phyloP scores from a whole-genome alignment of 1,140 invertebrate species.

The Tribolium castaneum region DNA sequence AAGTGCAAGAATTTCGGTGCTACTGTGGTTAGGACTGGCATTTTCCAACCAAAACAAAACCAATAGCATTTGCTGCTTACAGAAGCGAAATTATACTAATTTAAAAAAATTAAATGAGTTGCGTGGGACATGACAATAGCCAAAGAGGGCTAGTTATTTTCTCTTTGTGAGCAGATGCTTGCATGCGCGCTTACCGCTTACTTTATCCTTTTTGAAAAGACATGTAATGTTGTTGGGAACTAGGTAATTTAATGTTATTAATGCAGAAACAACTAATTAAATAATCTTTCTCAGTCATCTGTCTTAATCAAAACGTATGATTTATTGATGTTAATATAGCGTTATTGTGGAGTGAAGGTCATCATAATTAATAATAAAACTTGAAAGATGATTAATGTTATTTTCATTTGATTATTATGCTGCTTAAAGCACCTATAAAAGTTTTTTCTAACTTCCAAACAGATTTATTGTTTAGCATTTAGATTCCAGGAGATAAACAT shows the following conservation, averaged over 20 bases:
- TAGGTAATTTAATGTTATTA: slow-evolving; percentile 35
- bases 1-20: slow-evolving; percentile 3
- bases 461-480: slow-evolving; percentile 16
- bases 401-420: slow-evolving; percentile 35
- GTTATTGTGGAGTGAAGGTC: slow-evolving; percentile 31
- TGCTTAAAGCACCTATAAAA: slow-evolving; percentile 30
- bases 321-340: slow-evolving; percentile 35
- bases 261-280: slow-evolving; percentile 33
- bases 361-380: slow-evolving; percentile 32
- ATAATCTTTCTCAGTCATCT: slow-evolving; percentile 28
- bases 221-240: slow-evolving; percentile 16
- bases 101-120: too few relatives aligned
- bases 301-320: slow-evolving; percentile 21
- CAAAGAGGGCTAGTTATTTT: too few relatives aligned
- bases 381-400: slow-evolving; percentile 36
- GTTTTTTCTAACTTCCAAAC: slow-evolving; percentile 17
- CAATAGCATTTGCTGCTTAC: too few relatives aligned
- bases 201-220: not conserved
- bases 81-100: too few relatives aligned
- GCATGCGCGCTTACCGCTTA: not conserved
- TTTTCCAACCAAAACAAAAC: not conserved
- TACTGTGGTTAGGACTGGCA: not conserved
- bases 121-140: not conserved
- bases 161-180: not conserved
- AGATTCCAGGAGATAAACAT: slow-evolving; percentile 19